Evolutionary conservation across 2,113 vertebrate genomes (phyloP).

Genomic region (Siniperca chuatsi): DNA sequence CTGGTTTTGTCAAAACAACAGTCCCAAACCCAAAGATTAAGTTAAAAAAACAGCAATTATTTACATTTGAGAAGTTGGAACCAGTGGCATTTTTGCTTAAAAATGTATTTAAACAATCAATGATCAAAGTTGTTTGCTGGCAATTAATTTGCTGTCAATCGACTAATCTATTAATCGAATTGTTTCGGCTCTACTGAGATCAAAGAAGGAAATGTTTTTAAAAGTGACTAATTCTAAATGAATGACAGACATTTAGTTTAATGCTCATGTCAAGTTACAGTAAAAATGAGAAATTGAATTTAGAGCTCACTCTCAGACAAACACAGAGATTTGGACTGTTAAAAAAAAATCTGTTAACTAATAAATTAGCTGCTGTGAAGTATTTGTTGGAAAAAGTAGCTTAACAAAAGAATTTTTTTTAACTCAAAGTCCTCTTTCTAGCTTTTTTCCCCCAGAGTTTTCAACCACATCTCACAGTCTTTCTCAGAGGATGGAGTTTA

Average conservation of each 20-base stretch:
- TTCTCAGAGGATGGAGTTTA: too few relatives aligned
- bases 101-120: not conserved
- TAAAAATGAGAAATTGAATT: not conserved
- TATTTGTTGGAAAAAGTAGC: not conserved
- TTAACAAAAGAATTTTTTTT: not conserved
- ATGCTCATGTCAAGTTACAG: not conserved
- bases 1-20: not conserved
- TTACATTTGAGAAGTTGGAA: not conserved
- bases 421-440: not conserved
- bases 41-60: not conserved
- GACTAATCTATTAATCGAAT: not conserved
- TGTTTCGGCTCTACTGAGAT: not conserved
- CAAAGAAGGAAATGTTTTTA: not conserved
- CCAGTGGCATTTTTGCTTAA: not conserved
- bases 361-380: not conserved
- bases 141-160: not conserved
- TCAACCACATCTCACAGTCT: not conserved
- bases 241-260: not conserved
- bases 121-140: not conserved
- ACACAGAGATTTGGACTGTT: not conserved
- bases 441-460: not conserved
- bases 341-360: too few relatives aligned
- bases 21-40: not conserved
- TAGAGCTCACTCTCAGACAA: not conserved
- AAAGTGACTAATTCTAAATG: not conserved